These are phyloP conservation scores for Scaptomyza graminum DNA, from an alignment of 1,140 invertebrate species.

Conservation along the genomic window DNA sequence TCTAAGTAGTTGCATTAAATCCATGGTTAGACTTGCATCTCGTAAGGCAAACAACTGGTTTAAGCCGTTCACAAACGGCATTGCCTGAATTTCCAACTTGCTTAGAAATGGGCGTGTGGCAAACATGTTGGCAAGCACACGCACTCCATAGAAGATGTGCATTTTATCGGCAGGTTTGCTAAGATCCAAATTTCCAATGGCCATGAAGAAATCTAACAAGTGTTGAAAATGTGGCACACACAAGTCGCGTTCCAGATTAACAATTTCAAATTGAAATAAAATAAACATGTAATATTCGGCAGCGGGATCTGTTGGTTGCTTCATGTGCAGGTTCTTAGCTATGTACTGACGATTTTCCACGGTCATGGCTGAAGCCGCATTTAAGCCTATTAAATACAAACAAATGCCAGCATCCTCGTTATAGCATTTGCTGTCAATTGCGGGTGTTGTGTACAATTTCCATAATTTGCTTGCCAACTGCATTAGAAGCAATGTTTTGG, in stretches of 20 bases:
- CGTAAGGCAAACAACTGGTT: slow-evolving; percentile 59
- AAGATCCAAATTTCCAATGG: background rate
- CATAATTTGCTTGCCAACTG: slow-evolving; percentile 69
- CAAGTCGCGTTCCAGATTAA: slow-evolving; percentile 10
- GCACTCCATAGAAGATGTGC: slow-evolving; percentile 51
- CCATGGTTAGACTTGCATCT: slow-evolving; percentile 26
- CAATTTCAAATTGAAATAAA: slow-evolving; percentile 53
- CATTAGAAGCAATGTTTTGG: slow-evolving; percentile 61
- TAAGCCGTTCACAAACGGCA: slow-evolving; percentile 21
- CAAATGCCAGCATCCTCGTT: slow-evolving; percentile 62
- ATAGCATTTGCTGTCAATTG: slow-evolving; percentile 1
- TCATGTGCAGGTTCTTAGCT: slow-evolving; percentile 47
- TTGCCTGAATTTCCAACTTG: slow-evolving; percentile 3
- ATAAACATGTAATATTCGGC: slow-evolving; percentile 65
- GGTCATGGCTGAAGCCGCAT: slow-evolving; percentile 15
- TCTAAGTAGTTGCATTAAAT: slow-evolving; percentile 48
- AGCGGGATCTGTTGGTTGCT: slow-evolving; percentile 20
- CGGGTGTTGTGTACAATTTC: slow-evolving; percentile 53
- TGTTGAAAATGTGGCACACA: slow-evolving; percentile 26
- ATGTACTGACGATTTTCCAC: slow-evolving; percentile 52
- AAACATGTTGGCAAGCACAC: slow-evolving; percentile 61
- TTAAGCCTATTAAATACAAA: slow-evolving; percentile 44
- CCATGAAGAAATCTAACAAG: slow-evolving; percentile 34
- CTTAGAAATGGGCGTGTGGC: slow-evolving; percentile 10
- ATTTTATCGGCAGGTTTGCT: slow-evolving; percentile 2